Percentiles rank a stretch among this genome's conserved stretches.
These are phyloP conservation scores for Smutsia gigantea DNA, from an alignment of 2,797 vertebrate genomes.

Conservation along the genomic window DNA sequence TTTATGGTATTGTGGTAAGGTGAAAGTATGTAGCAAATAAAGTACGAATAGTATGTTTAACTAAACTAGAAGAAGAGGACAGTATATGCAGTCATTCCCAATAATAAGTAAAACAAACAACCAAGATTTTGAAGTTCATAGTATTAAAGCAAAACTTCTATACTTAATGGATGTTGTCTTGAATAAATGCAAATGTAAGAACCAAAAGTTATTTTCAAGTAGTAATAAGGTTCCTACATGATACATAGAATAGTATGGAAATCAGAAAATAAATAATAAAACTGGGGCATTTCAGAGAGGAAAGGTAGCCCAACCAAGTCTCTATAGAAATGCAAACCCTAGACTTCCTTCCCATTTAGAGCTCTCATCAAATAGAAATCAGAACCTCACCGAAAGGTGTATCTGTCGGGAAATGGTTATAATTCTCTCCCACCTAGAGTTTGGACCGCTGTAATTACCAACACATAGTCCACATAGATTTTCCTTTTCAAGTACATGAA, in stretches of 20 bases:
- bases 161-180: not conserved
- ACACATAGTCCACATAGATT: not conserved
- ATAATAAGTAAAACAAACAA: not conserved
- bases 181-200: not conserved
- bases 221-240: not conserved
- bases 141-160: not conserved
- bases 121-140: not conserved
- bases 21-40: not conserved
- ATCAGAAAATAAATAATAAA: not conserved
- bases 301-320: not conserved
- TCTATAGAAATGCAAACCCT: not conserved
- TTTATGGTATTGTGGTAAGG: not conserved
- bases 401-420: not conserved
- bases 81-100: not conserved
- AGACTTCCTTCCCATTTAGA: not conserved
- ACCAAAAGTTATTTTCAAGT: not conserved
- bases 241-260: not conserved
- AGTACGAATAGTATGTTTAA: not conserved
- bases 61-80: not conserved
- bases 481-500: not conserved
- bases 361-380: not conserved
- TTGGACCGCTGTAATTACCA: not conserved
- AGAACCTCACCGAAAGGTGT: not conserved
- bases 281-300: not conserved
- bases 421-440: not conserved